Base-by-base conservation (phyloP, 2,113 vertebrate species). In the Thalassarche chlororhynchos region DNA sequence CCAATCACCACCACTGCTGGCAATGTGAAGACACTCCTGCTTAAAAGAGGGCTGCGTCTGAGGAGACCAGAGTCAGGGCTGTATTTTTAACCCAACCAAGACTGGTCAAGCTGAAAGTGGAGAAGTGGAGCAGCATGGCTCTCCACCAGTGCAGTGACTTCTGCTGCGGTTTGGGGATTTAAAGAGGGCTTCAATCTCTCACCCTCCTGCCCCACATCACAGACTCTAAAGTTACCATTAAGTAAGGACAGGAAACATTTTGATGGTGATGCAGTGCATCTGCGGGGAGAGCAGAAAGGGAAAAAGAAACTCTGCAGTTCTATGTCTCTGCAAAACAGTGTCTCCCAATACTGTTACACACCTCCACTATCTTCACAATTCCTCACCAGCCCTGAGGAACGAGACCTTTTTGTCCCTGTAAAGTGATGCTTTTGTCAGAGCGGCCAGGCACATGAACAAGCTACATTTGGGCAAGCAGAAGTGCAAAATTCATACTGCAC, bases 111-210 rank as follows among this genome's bases (percentile, higher is more conserved):
- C 17, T 51, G 52, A 44, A 90, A 90, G 34, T 12, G 51, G 32
- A 86, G 72, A 91, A 69, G 28, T 62, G 68, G 51, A 68, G 64
- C 55, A 83, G 14, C 8, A 8, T 65, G 68, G 79, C 42, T 92
- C 51, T 87, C 87, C 78, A 76, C 62, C 61, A 31, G 68, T 76
- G n/a, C 51, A 93, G 70, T 9, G 38, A 49, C 20, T 94, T 55
- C 47, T 78, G 58, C 40, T 96, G 96, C 78, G 93, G 92, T 93
- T 97, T 97, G 84, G 60, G 84, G 90, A 93, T 87, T 92, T 85
- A 76, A 86, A 69, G 58, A 86, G 16, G 82, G 8, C 31, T 94
- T 94, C 9, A 2, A 58, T 61, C 74, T 93, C 70, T 97, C 68
- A 80, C 87, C 62, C 74, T 75, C 79, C 55, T 51, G 29, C 38